Evolutionary conservation across 2,113 vertebrate genomes (phyloP), one percentile per base, ranked within the genome.

Genomic region (Petrocephalus zakoni): DNA sequence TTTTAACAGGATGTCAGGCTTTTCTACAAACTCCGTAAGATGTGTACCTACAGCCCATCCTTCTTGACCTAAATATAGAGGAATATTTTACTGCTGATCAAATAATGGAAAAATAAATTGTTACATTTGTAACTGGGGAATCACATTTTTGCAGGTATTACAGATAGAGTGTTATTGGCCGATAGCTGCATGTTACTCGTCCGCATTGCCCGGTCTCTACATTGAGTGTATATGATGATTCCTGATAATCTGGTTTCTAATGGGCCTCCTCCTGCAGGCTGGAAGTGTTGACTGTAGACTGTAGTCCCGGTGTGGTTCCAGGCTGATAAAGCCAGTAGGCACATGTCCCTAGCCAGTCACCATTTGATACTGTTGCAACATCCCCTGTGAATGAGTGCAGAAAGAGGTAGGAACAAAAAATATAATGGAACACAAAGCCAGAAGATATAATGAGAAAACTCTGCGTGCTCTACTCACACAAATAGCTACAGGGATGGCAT

Each of bases 181-280:
- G 84, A 53, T 56, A 55, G 29, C 15, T 9, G 25, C n/a, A 86
- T 86, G 8, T 25, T 15, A 55, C 34, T 53, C 49, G 42, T 46
- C 17, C n/a, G 34, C n/a, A 56, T 55, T 19, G 11, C 51, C 15
- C 49, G 51, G 83, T 10, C 19, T 85, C n/a, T 52, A 34, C 22
- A 86, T 13, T 47, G n/a, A 53, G 84, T 53, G 84, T 19, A 86
- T 86, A n/a, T 22, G 81, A 47, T 83, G 81, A 83, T 49, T 83
- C 81, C 21, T 49, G 42, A 49, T 46, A 49, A 83, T 83, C 46
- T n/a, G 81, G 8, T 83, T 81, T 81, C 42, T 81, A 81, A 81
- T 37, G 15, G 42, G 75, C 42, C 51, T 34, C 49, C n/a, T 53
- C 53, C 25, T 85, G 49, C n/a, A 86, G 15, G 25, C 25, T 55